A percentile compares a stretch with the other conserved stretches of the same genome.
phyloP scores from a whole-genome alignment of 2,797 vertebrate species.

The Picus viridis region DNA sequence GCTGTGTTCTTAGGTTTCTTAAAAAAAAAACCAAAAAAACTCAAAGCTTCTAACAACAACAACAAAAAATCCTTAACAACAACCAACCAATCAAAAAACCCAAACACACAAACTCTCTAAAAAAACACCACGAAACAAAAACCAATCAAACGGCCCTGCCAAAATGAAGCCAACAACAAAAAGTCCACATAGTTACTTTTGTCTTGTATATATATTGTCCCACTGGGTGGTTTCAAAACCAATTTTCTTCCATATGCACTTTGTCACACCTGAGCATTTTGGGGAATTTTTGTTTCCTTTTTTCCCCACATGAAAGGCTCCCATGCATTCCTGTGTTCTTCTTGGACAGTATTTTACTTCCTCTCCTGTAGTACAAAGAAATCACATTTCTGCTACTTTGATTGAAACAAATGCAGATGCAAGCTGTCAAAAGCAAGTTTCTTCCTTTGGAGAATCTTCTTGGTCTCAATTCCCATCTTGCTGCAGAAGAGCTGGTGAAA shows the following conservation, averaged over 20 bases:
- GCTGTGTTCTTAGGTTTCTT: neutral
- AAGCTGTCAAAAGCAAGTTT: neutral
- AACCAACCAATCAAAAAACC: neutral
- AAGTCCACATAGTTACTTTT: neutral
- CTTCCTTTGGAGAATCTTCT: neutral
- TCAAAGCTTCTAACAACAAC: neutral
- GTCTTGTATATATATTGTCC: fast-evolving
- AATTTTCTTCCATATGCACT: neutral
- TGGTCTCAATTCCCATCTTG: neutral
- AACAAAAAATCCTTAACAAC: neutral
- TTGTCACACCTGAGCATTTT: neutral
- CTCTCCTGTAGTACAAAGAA: neutral
- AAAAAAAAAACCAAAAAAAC: neutral
- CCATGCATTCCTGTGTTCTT: neutral
- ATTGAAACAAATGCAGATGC: no score
- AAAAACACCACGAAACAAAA: neutral
- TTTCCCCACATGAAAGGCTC: neutral
- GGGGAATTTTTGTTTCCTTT: neutral
- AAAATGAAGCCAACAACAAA: neutral
- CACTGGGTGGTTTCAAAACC: neutral
- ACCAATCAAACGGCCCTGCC: neutral
- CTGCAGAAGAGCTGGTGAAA: neutral
- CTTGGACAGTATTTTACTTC: neutral
- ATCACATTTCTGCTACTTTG: neutral
- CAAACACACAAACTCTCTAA: neutral